Evolutionary conservation across 2,888 invertebrate genomes (phyloP), one percentile per base, ranked within the genome.

Genomic region (Sialis lutaria): DNA sequence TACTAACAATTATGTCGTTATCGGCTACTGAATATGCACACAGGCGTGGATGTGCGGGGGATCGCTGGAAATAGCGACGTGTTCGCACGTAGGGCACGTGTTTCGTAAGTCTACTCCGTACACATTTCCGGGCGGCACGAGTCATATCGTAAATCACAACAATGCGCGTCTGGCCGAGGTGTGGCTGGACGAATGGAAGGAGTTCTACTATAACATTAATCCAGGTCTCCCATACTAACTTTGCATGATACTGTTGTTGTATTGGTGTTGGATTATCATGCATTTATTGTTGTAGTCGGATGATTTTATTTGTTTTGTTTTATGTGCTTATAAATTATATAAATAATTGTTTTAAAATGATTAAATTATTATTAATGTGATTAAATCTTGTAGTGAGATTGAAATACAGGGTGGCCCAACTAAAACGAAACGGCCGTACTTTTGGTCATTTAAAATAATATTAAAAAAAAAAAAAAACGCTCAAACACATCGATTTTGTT

Each of bases 151-250:
- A 69, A 93, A 96, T 75, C 91, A 93, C 75, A 98, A 98, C 81
- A 93, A 95, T 72, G 92, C 93, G 65, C 80, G 97, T 58, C 85
- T 96, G 61, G 96, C 93, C 55, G 92, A 95, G 69, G 97, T 97
- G 60, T 98, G 97, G 97, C 82, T 98, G 72, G 97, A 97, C 74
- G 91, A 95, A 64, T 96, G 96, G 87, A 91, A 91, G 78, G 86
- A 88, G 67, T 93, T 95, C 82, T 93, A 91, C 84, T 93, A 90
- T 84, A 89, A 87, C 74, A 90, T 93, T 75, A 92, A 92, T 76
- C 92, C 92, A 84, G 91, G 92, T 91, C 72, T 64, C 50, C 44
- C 48, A 34, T 40, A 46, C 40, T 10, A 44, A 22, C 8, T 34
- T 33, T 42, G 13, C 10, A 12, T 13, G 39, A 39, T 13, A 39